These are phyloP conservation scores for Erebia epiphron DNA, from an alignment of 2,888 invertebrate genomes.

Conservation along the genomic window DNA sequence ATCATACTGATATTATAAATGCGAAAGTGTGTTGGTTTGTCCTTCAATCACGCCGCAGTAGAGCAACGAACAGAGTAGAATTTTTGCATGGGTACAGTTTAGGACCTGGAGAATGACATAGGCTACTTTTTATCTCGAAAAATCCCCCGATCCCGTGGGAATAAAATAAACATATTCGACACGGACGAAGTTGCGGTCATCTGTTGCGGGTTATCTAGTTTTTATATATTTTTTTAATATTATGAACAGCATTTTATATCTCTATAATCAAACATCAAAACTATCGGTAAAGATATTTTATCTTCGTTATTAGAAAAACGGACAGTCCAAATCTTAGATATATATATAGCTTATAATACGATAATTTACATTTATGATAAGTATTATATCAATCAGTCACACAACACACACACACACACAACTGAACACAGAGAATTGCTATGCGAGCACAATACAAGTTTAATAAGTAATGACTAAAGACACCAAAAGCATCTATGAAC, in stretches of 20 bases:
- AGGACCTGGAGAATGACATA: no score
- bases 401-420: conserved; percentile 37
- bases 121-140: no score
- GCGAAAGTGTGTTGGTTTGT: no score
- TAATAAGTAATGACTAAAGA: neutral
- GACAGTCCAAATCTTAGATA: conserved; percentile 6
- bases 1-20: neutral
- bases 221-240: neutral
- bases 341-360: neutral
- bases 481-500: neutral
- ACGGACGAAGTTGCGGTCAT: no score
- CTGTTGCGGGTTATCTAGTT: no score
- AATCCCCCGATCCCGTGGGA: no score
- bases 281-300: conserved; percentile 5
- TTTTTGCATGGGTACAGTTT: no score
- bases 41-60: no score
- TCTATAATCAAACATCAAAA: neutral
- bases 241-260: neutral
- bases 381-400: conserved; percentile 28
- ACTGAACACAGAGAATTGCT: conserved; percentile 40
- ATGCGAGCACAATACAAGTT: conserved; percentile 29
- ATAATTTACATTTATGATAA: conserved; percentile 7
- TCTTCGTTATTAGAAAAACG: neutral
- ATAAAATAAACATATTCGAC: no score
- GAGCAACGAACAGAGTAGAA: no score